Evolutionary conservation across 2,888 invertebrate genomes (phyloP), one percentile per base, ranked within the genome.

Genomic region (Coleophora flavipennella): DNA sequence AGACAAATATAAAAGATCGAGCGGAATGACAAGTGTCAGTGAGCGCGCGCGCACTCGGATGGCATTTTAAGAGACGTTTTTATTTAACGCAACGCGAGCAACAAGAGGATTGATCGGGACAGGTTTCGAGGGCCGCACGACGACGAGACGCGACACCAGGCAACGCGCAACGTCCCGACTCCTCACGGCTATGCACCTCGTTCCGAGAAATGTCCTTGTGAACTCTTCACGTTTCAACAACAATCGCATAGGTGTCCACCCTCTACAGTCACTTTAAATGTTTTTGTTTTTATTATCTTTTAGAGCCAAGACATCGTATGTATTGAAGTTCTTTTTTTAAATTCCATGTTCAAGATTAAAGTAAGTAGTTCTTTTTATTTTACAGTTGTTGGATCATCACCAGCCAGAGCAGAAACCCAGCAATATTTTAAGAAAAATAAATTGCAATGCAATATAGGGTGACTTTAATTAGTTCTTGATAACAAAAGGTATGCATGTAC

Each of bases 1-100:
- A 84, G 84, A 84, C 84, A 84, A 84, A 83, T 80, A 83, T 83
- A 84, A 84, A 83, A 80, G 74, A 81, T 84, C 74, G 84, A 77
- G 74, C 72, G 72, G 79, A 76, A 79, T 83, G 83, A 84, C 81
- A 76, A 83, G 81, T 81, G 84, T 79, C 79, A 79, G 68, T 64
- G 69, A 56, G 6, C 66, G 70, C 78, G 69, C 78, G 68, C 66
- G 70, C 78, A 69, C 78, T 76, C 67, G 66, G 67, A 59, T 81
- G 80, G 78, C 75, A 81, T 83, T 78, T 83, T 78, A 77, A 79
- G 62, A 80, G 76, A 75, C 69, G 71, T 74, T 83, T 76, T 83
- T 81, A 81, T 81, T 80, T 77, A 75, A 81, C 76, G 80, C 72
- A 75, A 81, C 76, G 80, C 72, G 77, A 80, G 71, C 79, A 83